These are phyloP conservation scores for Scomber scombrus DNA, from an alignment of 2,113 vertebrate species.

Conservation along the genomic window DNA sequence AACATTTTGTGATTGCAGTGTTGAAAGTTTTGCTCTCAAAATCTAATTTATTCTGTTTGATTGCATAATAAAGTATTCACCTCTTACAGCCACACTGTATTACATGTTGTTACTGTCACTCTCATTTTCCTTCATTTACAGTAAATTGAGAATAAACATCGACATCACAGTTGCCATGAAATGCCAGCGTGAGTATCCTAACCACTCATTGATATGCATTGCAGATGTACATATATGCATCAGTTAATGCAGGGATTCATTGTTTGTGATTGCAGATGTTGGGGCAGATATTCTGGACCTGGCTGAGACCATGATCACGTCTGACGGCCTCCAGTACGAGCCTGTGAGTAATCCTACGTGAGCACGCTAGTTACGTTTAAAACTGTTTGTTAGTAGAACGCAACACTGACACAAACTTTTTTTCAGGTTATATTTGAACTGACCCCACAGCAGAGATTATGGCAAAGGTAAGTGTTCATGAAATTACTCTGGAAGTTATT, in stretches of 20 bases:
- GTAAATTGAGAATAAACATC: constrained; percentile 96
- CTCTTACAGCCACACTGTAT: neutral
- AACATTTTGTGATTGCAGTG: too few species aligned
- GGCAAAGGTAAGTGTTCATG: constrained; percentile 90
- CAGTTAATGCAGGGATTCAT: neutral
- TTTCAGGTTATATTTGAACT: constrained; percentile 94
- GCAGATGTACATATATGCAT: neutral
- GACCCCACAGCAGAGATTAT: constrained; percentile 92
- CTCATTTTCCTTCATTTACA: constrained; percentile 76
- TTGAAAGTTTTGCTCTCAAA: too few species aligned
- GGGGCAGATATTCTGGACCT: constrained; percentile 97
- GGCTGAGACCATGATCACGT: constrained; percentile 97
- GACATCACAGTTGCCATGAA: constrained; percentile 98
- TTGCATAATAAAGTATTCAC: too few species aligned
- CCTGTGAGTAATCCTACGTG: constrained; percentile 86
- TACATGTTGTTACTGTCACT: neutral
- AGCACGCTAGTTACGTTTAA: neutral
- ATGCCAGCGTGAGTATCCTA: constrained; percentile 93
- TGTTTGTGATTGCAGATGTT: constrained; percentile 84
- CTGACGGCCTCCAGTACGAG: constrained; percentile 93
- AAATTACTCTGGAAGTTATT: neutral
- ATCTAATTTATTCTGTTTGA: too few species aligned
- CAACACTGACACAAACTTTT: constrained; percentile 1
- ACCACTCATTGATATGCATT: neutral
- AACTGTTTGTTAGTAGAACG: neutral